phyloP scores from a whole-genome alignment of 64 coral and sea anemone species.

The Porites australiensis region DNA sequence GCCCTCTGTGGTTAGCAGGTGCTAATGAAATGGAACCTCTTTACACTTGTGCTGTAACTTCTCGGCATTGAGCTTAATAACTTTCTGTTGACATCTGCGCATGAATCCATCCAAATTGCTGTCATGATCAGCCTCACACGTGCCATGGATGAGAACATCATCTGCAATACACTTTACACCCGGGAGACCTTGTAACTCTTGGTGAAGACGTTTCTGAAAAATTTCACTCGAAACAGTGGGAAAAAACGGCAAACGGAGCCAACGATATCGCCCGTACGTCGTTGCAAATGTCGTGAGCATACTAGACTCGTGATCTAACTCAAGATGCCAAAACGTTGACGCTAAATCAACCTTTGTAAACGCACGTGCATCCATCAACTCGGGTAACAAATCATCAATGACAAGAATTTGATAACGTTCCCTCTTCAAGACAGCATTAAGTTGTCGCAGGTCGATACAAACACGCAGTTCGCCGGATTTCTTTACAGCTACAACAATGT shows the following conservation, averaged over 20 bases:
- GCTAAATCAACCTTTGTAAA: constrained; percentile 8
- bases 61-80: constrained; percentile 9
- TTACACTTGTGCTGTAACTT: constrained; percentile 1
- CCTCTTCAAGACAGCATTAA: no score
- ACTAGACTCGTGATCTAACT: not conserved
- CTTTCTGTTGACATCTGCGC: not conserved
- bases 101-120: constrained; percentile 16
- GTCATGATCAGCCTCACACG: not conserved
- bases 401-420: no score
- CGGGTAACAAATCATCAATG: not conserved
- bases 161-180: constrained; percentile 34
- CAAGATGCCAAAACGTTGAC: not conserved
- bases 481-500: constrained; percentile 16
- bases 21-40: no score
- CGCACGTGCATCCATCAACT: not conserved
- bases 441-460: not conserved
- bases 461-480: not conserved
- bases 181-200: not conserved
- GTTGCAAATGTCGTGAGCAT: not conserved
- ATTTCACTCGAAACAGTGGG: constrained; percentile 19
- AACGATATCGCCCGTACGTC: not conserved
- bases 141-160: constrained; percentile 29
- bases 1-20: no score
- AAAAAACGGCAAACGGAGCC: constrained; percentile 22
- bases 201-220: constrained; percentile 7